These are phyloP conservation scores for Felis catus DNA, from an alignment of 2,113 vertebrate genomes.

Conservation along the genomic window F.catus_Fca126_mat1.0 CM031419.1:118397001-118397500, in stretches of 20 bases:
- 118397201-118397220: neutral
- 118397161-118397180: neutral
- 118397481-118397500: neutral
- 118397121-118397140: neutral
- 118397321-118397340: neutral
- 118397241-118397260: conserved; percentile 3
- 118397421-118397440: neutral
- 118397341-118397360: neutral
- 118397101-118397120: neutral
- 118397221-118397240: neutral
- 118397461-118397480: neutral
- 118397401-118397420: neutral
- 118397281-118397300: neutral
- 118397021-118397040: neutral
- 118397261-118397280: neutral
- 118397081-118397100: neutral
- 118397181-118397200: neutral
- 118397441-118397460: neutral
- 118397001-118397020: neutral
- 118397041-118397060: neutral
- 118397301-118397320: neutral
- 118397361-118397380: neutral
- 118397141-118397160: neutral
- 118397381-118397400: neutral
- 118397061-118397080: neutral